These are phyloP conservation scores for Podarcis muralis DNA, from an alignment of 2,113 vertebrate genomes.

Conservation along the genomic window DNA sequence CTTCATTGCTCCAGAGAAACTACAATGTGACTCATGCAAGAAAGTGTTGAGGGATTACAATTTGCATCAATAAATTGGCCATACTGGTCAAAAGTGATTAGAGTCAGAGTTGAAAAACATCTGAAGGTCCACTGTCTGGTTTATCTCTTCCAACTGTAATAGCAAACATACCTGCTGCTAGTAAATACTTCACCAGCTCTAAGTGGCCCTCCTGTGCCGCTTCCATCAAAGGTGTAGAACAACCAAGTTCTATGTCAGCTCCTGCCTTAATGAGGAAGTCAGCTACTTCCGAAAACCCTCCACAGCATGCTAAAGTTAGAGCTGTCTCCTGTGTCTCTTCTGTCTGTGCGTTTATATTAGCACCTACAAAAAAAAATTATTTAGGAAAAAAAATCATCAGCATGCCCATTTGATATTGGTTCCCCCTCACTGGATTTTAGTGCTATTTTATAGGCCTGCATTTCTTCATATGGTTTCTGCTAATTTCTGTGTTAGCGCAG, in stretches of 20 bases:
- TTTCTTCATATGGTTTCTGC: not conserved
- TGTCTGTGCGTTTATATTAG: constrained; percentile 98
- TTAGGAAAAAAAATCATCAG: not conserved
- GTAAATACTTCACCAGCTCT: constrained; percentile 96
- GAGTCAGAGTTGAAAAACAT: too few relatives aligned
- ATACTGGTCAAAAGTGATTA: too few relatives aligned
- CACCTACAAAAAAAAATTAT: constrained; percentile 79
- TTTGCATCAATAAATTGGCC: too few relatives aligned
- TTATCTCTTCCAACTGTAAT: not conserved
- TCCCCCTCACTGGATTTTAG: not conserved
- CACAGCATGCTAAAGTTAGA: constrained; percentile 95
- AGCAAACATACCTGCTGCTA: constrained; percentile 87
- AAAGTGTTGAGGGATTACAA: too few relatives aligned
- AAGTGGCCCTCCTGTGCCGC: constrained; percentile 98
- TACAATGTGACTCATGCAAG: too few relatives aligned
- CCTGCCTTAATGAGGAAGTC: constrained; percentile 98
- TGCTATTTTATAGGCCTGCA: not conserved
- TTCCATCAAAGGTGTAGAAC: constrained; percentile 98
- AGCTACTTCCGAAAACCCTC: constrained; percentile 97
- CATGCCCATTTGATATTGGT: not conserved
- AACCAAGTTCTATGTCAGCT: constrained; percentile 96
- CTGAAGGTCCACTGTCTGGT: not conserved
- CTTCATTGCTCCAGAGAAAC: not conserved
- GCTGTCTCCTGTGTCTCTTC: constrained; percentile 99
- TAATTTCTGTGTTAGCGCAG: not conserved